phyloP scores from a whole-genome alignment of 2,797 vertebrate genomes.

The Huso huso region DNA sequence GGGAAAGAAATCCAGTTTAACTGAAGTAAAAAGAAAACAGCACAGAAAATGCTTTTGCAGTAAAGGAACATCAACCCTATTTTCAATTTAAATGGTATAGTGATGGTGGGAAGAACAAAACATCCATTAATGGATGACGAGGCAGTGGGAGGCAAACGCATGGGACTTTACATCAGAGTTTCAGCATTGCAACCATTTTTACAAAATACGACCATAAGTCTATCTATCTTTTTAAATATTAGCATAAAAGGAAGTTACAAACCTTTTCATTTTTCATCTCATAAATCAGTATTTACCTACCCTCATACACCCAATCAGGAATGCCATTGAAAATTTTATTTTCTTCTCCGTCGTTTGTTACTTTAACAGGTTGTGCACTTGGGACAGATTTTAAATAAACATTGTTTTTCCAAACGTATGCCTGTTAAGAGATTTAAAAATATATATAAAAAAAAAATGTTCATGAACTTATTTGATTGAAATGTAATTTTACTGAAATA shows the following conservation, averaged over 20 bases:
- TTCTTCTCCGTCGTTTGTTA: slow-evolving; percentile 76
- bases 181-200: too few relatives aligned
- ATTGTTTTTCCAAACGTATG: slow-evolving; percentile 79
- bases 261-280: neutral
- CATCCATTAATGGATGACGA: too few relatives aligned
- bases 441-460: neutral
- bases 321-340: slow-evolving; percentile 87
- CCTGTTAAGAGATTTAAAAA: slow-evolving; percentile 50
- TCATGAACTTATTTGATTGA: neutral
- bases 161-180: too few relatives aligned
- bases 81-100: too few relatives aligned
- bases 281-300: slow-evolving; percentile 45
- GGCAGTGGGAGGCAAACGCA: too few relatives aligned
- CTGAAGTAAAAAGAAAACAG: too few relatives aligned
- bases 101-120: too few relatives aligned
- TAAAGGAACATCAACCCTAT: too few relatives aligned
- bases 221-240: too few relatives aligned
- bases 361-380: slow-evolving; percentile 54
- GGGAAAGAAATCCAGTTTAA: too few relatives aligned
- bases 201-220: too few relatives aligned
- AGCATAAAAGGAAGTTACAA: neutral
- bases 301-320: slow-evolving; percentile 96
- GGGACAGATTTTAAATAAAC: slow-evolving; percentile 70
- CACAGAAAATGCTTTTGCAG: too few relatives aligned
- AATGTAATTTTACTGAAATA: neutral